A percentile compares a stretch with the other conserved stretches of the same genome.
Conservation (phyloP, 2,113 vertebrate species). For the Hyla sarda region DNA sequence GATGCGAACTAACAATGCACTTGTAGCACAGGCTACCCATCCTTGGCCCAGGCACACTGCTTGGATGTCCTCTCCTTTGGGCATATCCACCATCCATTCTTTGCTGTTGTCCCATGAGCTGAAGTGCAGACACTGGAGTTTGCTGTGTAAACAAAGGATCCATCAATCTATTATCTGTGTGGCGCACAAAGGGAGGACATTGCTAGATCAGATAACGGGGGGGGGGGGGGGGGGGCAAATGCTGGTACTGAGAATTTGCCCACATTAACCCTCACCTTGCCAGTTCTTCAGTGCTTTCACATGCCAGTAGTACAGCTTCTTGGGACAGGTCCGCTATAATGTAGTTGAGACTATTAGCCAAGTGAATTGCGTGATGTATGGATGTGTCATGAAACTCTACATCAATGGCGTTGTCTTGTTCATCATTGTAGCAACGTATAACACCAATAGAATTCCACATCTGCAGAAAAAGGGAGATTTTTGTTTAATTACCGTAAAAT, state of each 20-base stretch:
- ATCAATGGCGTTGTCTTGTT: slow-evolving; percentile 94
- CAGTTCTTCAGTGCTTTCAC: slow-evolving; percentile 84
- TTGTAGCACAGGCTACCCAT: slow-evolving; percentile 91
- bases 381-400: slow-evolving; percentile 95
- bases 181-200: too few relatives aligned
- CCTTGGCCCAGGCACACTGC: slow-evolving; percentile 89
- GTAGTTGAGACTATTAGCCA: slow-evolving; percentile 88
- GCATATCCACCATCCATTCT: slow-evolving; percentile 95
- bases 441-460: slow-evolving; percentile 94
- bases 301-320: slow-evolving; percentile 90
- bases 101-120: slow-evolving; percentile 95
- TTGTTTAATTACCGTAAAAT: too few relatives aligned
- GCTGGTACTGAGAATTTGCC: too few relatives aligned
- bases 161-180: too few relatives aligned
- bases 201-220: too few relatives aligned
- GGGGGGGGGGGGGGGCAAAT: too few relatives aligned
- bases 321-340: slow-evolving; percentile 87
- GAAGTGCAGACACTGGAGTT: slow-evolving; percentile 95
- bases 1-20: slow-evolving; percentile 77
- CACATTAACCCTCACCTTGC: slow-evolving; percentile 77
- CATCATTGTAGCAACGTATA: slow-evolving; percentile 92
- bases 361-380: slow-evolving; percentile 91
- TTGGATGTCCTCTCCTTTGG: slow-evolving; percentile 80
- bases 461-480: slow-evolving; percentile 66
- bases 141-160: slow-evolving; percentile 77